Conservation (phyloP, 2,113 vertebrate genomes). For the Etheostoma spectabile region DNA sequence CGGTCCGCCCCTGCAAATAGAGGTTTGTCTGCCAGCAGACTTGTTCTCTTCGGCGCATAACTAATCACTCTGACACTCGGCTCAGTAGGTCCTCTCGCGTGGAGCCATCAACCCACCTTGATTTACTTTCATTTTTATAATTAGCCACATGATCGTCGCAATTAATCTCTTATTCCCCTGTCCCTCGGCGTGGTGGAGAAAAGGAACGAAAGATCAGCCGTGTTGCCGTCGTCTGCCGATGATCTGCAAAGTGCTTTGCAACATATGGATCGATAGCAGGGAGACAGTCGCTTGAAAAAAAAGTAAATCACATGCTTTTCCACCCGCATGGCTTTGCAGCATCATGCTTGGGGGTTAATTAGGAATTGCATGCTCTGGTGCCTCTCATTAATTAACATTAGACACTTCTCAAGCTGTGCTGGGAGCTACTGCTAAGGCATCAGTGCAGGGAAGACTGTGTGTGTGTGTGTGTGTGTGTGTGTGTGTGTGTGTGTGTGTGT, state of each 20-base stretch:
- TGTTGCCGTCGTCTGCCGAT: conserved; percentile 14
- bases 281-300: conserved; percentile 26
- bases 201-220: conserved; percentile 31
- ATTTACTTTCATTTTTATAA: conserved; percentile 66
- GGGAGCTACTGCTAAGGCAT: conserved; percentile 33
- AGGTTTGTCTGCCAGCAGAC: conserved; percentile 25
- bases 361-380: conserved; percentile 58
- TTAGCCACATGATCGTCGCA: conserved; percentile 50
- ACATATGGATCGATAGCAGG: conserved; percentile 17
- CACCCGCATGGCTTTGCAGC: conserved; percentile 38
- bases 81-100: neutral
- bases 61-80: neutral
- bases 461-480: neutral
- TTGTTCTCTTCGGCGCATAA: conserved; percentile 8
- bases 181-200: conserved; percentile 17
- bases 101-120: conserved; percentile 40
- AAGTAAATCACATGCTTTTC: conserved; percentile 46
- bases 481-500: too few relatives aligned
- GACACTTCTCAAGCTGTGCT: conserved; percentile 53
- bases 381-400: conserved; percentile 76
- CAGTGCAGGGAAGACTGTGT: conserved; percentile 13
- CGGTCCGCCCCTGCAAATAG: neutral
- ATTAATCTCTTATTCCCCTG: conserved; percentile 53
- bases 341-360: conserved; percentile 73
- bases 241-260: conserved; percentile 37